Evolutionary conservation across 92 coral and sea anemone genomes (phyloP).

Genomic region (Parazoanthus swiftii): DNA sequence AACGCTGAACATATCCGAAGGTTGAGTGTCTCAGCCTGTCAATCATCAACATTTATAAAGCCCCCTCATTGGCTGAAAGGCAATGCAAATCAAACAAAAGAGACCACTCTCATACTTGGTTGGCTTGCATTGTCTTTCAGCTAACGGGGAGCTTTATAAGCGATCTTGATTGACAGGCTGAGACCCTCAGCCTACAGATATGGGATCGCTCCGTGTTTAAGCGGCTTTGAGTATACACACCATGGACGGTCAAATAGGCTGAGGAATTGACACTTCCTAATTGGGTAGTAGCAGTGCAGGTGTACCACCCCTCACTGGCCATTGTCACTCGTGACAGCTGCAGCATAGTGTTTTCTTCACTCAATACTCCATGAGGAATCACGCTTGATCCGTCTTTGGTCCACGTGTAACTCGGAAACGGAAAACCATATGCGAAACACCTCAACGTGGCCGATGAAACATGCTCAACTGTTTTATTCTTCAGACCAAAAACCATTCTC

Average conservation of each 20-base stretch:
- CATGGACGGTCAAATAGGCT: slow-evolving; percentile 58
- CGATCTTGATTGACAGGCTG: too few relatives aligned
- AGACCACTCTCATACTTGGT: too few relatives aligned
- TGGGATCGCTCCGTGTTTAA: background rate
- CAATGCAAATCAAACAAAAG: too few relatives aligned
- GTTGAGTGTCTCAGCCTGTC: too few relatives aligned
- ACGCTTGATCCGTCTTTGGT: background rate
- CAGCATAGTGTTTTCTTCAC: background rate
- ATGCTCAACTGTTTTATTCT: background rate
- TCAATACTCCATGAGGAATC: background rate
- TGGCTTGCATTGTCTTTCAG: too few relatives aligned
- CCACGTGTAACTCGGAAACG: background rate
- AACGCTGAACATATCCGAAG: background rate
- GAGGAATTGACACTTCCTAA: slow-evolving; percentile 72
- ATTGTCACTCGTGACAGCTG: slow-evolving; percentile 33
- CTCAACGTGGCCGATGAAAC: background rate
- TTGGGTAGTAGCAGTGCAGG: slow-evolving; percentile 69
- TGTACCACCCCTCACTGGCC: slow-evolving; percentile 75
- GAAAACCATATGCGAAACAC: background rate
- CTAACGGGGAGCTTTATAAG: too few relatives aligned
- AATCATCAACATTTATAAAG: too few relatives aligned
- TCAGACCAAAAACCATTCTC: background rate
- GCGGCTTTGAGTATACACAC: background rate
- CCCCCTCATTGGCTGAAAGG: too few relatives aligned
- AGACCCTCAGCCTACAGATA: too few relatives aligned